Evolutionary conservation across 2,888 invertebrate species (phyloP), one percentile per base, ranked within the genome.

Genomic region (Epiperipatus broadwayi): DNA sequence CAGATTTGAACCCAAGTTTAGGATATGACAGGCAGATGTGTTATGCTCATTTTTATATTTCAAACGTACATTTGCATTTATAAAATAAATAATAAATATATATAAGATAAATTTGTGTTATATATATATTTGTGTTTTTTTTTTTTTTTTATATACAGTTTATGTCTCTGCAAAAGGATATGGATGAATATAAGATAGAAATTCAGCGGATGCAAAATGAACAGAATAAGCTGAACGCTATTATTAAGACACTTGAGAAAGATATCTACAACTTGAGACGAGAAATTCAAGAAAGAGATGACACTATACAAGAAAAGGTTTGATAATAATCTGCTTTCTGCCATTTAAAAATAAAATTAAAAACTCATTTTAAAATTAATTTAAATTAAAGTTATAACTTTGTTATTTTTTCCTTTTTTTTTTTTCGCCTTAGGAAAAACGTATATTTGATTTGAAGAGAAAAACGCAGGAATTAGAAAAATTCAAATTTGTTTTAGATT

Each of bases 401-500:
- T 21, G n/a, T 37, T 40, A 15, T 12, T 19, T 5, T 34, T 28
- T 30, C 8, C 12, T 27, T 22, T 34, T 21, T 8, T 12, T 27
- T 41, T 33, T 10, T 29, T 50, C n/a, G n/a, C n/a, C n/a, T 20
- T 47, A 62, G 59, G 85, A 87, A 56, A 77, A 75, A 50, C 67
- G 75, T 44, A 80, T 87, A 47, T 74, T 73, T 49, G 81, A 83
- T 47, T 58, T 85, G 41, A 78, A 81, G 55, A 72, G 75, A 46
- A 79, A 75, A 53, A 85, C 80, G 53, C 74, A 76, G 52, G 85
- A 87, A 53, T 59, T 89, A 44, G 84, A 89, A 54, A 89, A 87
- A 57, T 81, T 78, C 56, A 84, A 81, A 54, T 84, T 81, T 56
- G 81, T 87, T 1, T 61, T 87, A 21, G 79, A 80, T 52, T 81